A percentile compares a stretch with the other conserved stretches of the same genome.
Evolutionary conservation across 2,113 vertebrate genomes (phyloP).

Genomic region (Chaenogobius annularis): DNA sequence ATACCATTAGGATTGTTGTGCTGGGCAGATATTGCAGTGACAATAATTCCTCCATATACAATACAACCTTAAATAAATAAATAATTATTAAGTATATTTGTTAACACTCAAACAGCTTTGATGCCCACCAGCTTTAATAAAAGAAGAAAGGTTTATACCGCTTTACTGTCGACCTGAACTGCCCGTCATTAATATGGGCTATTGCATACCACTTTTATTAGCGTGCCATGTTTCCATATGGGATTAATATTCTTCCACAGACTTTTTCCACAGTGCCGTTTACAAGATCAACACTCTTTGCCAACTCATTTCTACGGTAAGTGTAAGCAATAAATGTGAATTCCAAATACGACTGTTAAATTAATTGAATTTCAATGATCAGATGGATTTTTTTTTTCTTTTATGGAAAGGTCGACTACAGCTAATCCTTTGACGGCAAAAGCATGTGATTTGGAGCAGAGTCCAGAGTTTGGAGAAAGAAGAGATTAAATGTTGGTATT

Average conservation of each 20-base stretch:
- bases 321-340: neutral
- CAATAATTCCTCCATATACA: neutral
- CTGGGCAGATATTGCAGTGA: neutral
- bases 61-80: neutral
- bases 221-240: neutral
- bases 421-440: neutral
- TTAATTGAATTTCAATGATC: neutral
- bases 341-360: neutral
- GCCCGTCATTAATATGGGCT: constrained; percentile 23
- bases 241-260: constrained; percentile 17
- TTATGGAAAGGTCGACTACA: neutral
- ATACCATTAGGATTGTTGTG: too few relatives aligned
- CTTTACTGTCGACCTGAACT: constrained; percentile 17
- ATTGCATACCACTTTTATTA: constrained; percentile 28
- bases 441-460: neutral
- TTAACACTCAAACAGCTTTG: constrained; percentile 7
- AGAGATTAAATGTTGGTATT: too few relatives aligned
- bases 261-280: constrained; percentile 4
- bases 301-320: neutral
- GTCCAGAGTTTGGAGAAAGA: too few relatives aligned
- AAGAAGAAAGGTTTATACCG: constrained; percentile 12
- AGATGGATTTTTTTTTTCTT: neutral
- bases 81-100: neutral
- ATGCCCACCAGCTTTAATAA: neutral
- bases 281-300: neutral